Base-by-base conservation (phyloP, 2,888 invertebrate genomes). In the Orthosia gothica region DNA sequence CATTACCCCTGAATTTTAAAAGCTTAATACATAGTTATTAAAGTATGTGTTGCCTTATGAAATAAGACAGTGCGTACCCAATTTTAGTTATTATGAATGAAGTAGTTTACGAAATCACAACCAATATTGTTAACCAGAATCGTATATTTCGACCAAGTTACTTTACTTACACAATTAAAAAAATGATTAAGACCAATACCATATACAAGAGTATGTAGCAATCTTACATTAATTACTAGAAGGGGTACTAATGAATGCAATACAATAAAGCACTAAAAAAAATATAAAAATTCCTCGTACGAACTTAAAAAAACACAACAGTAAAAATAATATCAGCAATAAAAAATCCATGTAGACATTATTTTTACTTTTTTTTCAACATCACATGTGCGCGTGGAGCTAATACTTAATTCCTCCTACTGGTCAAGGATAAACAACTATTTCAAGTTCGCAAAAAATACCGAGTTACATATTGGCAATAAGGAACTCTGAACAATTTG, bases 401-500 rank as follows among this genome's bases (percentile, higher is more conserved):
- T 32, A 32, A 40, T 40, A 40, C 40, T 40, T 40, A 40, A 40
- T 40, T 40, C 18, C 18, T 57, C 26, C 47, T 20, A 13, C 32
- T 13, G 16, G 5, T 57, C 82, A 76, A 77, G 82, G 59, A 62
- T 26, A 63, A 50, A 49, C 57, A 20, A 49, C 20, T 18, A 12
- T 55, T 77, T 52, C 20, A 62, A 66, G 65, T 58, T 45, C n/a
- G 12, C 12, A 62, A 79, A 78, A 64, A 62, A 76, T 57, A 67
- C 15, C 26, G 40, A 69, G 13, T 77, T 54, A 18, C 47, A 65
- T 50, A 52, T 50, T 11, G 18, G 40, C 63, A 47, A 80, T 80
- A 68, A 80, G 81, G 84, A 80, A 80, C 50, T 73, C 13, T 26
- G 5, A 59, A 68, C 45, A 63, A 67, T 73, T 45, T 66, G 7